Conservation (phyloP, 2,113 vertebrate genomes). For the Rhabdornis inornatus region DNA sequence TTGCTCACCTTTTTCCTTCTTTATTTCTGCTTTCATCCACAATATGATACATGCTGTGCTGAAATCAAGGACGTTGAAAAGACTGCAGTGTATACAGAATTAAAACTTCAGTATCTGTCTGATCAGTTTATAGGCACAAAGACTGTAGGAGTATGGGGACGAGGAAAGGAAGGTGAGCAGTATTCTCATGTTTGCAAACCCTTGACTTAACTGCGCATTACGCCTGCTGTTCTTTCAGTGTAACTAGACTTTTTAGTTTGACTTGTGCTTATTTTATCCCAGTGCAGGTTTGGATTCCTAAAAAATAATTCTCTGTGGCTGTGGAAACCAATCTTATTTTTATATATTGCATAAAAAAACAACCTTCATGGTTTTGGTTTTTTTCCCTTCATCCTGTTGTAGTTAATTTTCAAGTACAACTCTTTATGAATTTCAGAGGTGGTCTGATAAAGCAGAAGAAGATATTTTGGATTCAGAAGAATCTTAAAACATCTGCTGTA, state of each 20-base stretch:
- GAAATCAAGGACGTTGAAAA: neutral
- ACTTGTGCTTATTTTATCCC: neutral
- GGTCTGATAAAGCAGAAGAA: neutral
- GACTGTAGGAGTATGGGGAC: neutral
- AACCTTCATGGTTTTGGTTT: neutral
- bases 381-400: neutral
- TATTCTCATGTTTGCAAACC: neutral
- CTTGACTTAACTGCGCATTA: neutral
- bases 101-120: neutral
- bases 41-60: neutral
- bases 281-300: neutral
- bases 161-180: neutral
- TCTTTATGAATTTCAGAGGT: neutral
- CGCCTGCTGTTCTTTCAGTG: neutral
- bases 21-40: neutral
- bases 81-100: neutral
- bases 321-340: neutral
- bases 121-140: neutral
- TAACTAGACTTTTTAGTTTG: neutral
- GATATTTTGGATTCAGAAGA: neutral
- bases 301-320: neutral
- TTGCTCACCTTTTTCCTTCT: neutral
- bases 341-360: neutral
- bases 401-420: neutral
- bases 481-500: neutral